Evolutionary conservation across 2,113 vertebrate genomes (phyloP), one percentile per base, ranked within the genome.

Genomic region (Cyphomyrus discorhynchus): DNA sequence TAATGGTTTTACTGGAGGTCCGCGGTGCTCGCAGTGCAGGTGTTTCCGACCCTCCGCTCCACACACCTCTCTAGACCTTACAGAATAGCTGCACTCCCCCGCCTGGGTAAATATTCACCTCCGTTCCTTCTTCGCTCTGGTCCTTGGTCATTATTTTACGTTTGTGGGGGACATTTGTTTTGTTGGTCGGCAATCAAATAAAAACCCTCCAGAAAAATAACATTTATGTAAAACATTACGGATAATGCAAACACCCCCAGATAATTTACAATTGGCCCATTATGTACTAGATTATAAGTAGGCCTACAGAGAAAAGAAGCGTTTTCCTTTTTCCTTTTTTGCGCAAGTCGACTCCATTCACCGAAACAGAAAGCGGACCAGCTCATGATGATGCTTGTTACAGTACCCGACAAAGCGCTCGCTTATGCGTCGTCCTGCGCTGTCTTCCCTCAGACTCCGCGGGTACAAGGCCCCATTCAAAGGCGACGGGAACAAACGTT

Each of bases 401-500:
- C 35, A 24, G 50, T 10, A 35, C 13, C 7, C 31, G 52, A 87
- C 31, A 87, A 35, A 56, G 50, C 52, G 86, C 96, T 97, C 95
- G 94, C 93, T 95, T 96, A 97, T 96, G 96, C 95, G 92, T 92
- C 85, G 93, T 91, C 93, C 93, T 93, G 94, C 92, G 94, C 95
- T 95, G 92, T 94, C 95, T 93, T 94, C 95, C 94, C 96, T 93
- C 94, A 93, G 93, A 96, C 92, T 96, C 95, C 95, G 96, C 94
- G 95, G 89, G 96, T 96, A 98, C 97, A 98, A 97, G 96, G 96
- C 97, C 94, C 97, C 93, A 97, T 98, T 98, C 96, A 98, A 95
- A 94, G 95, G 93, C 92, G 6, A 92, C 93, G 94, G 95, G 96
- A 97, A 98, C 97, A 98, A 98, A 97, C 93, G 96, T 93, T 96